Evolutionary conservation across 1,140 invertebrate species (phyloP).

Genomic region (Drosophila watanabei): DNA sequence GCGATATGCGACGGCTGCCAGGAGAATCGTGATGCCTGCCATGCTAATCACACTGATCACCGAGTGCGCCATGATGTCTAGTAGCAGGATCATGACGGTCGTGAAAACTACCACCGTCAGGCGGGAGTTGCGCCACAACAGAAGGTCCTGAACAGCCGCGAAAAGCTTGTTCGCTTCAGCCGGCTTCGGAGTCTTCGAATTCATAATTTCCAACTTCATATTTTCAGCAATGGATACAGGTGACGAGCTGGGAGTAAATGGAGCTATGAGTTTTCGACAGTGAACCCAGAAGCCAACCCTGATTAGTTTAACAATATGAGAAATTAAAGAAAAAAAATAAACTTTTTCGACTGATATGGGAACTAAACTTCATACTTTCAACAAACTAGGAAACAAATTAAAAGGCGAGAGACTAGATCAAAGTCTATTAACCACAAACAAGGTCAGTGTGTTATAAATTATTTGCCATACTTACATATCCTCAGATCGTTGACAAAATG

Average conservation of each 20-base stretch:
- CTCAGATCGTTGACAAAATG: background rate
- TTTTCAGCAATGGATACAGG: background rate
- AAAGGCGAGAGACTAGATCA: background rate
- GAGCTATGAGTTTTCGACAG: background rate
- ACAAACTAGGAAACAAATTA: background rate
- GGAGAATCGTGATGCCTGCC: constrained; percentile 40
- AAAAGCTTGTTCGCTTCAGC: background rate
- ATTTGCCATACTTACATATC: background rate
- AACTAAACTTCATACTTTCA: background rate
- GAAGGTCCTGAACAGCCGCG: constrained; percentile 25
- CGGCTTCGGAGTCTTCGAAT: background rate
- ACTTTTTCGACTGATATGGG: background rate
- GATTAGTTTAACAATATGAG: background rate
- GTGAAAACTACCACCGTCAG: constrained; percentile 43
- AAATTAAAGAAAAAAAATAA: background rate
- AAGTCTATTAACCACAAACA: background rate
- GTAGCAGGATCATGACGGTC: constrained; percentile 30
- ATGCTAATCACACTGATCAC: constrained; percentile 67
- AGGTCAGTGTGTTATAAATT: no score
- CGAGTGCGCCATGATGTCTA: constrained; percentile 58
- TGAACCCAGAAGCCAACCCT: background rate
- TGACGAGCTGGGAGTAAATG: background rate
- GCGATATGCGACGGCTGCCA: constrained; percentile 39
- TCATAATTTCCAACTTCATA: background rate
- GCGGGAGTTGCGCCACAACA: constrained; percentile 59